Evolutionary conservation across 2,888 invertebrate species (phyloP).

Genomic region (Bedellia somnulentella): DNA sequence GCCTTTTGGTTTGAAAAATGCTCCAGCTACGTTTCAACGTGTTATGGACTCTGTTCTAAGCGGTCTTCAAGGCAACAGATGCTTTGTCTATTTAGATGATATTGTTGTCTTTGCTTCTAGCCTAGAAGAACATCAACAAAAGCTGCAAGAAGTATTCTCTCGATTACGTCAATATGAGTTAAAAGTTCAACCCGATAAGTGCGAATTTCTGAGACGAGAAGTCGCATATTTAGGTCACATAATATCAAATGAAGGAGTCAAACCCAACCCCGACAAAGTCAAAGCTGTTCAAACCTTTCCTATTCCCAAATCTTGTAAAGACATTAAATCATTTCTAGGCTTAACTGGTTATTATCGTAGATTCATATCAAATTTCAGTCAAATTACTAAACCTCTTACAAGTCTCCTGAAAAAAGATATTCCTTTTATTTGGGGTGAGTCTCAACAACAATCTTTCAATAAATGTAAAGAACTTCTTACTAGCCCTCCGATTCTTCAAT

Average conservation of each 20-base stretch:
- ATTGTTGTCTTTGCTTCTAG: slow-evolving; percentile 13
- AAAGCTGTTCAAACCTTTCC: slow-evolving; percentile 3
- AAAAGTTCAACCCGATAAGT: slow-evolving; percentile 5
- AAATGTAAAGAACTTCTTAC: slow-evolving; percentile 7
- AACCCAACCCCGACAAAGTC: not conserved
- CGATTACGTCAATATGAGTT: slow-evolving; percentile 3
- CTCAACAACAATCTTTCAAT: slow-evolving; percentile 11
- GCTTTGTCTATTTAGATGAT: too few relatives aligned
- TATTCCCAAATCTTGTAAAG: slow-evolving; percentile 7
- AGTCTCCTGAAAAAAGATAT: too few relatives aligned
- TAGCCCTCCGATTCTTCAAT: slow-evolving; percentile 9
- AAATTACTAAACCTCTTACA: slow-evolving; percentile 10
- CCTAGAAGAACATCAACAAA: slow-evolving; percentile 7
- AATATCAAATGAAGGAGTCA: slow-evolving; percentile 2
- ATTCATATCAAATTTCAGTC: not conserved
- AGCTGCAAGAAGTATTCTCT: slow-evolving; percentile 8
- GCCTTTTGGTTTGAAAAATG: too few relatives aligned
- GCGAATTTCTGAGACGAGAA: slow-evolving; percentile 4
- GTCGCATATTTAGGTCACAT: slow-evolving; percentile 1
- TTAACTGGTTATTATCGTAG: too few relatives aligned
- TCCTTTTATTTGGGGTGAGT: too few relatives aligned
- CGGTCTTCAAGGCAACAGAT: slow-evolving; percentile 1
- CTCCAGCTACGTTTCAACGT: slow-evolving; percentile 1
- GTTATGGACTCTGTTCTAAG: not conserved
- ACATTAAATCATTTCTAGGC: slow-evolving; percentile 4